Conservation (phyloP, 92 coral and sea anemone genomes). For the Epizoanthus fatuus region DNA sequence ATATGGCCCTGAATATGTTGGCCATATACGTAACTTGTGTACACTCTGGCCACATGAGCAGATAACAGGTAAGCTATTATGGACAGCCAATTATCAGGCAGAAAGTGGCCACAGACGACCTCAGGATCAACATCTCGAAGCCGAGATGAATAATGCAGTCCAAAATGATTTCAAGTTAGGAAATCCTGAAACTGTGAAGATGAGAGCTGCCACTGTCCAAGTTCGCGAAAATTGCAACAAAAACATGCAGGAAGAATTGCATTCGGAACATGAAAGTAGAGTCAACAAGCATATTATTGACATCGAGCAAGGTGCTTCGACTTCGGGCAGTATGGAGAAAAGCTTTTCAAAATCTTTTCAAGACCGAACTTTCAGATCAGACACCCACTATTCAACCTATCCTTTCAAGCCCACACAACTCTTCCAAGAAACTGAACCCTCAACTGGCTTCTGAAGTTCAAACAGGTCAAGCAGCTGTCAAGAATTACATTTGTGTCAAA, state of each 20-base stretch:
- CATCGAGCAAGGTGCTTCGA: no score
- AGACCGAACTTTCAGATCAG: background rate
- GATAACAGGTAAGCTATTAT: background rate
- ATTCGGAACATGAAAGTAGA: background rate
- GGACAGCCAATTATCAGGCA: slow-evolving; percentile 22
- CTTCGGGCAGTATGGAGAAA: slow-evolving; percentile 46
- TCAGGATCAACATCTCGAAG: slow-evolving; percentile 50
- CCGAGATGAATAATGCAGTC: slow-evolving; percentile 32
- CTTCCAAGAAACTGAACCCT: slow-evolving; percentile 17
- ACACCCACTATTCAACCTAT: background rate
- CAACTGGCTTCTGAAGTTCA: slow-evolving; percentile 21
- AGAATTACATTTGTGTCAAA: slow-evolving; percentile 21
- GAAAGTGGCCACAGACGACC: slow-evolving; percentile 45
- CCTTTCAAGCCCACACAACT: slow-evolving; percentile 14
- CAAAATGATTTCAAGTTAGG: slow-evolving; percentile 40
- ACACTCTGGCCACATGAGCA: slow-evolving; percentile 34
- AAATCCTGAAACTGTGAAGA: slow-evolving; percentile 34
- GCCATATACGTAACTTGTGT: slow-evolving; percentile 21
- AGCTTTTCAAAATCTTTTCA: slow-evolving; percentile 16
- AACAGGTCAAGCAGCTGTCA: slow-evolving; percentile 24
- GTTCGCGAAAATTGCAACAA: slow-evolving; percentile 22
- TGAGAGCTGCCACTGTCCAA: slow-evolving; percentile 37
- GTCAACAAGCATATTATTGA: background rate
- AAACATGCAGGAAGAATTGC: slow-evolving; percentile 20
- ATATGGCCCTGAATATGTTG: background rate